Evolutionary conservation across 2,797 vertebrate genomes (phyloP).

Genomic region (Rhynchonycteris naso): DNA sequence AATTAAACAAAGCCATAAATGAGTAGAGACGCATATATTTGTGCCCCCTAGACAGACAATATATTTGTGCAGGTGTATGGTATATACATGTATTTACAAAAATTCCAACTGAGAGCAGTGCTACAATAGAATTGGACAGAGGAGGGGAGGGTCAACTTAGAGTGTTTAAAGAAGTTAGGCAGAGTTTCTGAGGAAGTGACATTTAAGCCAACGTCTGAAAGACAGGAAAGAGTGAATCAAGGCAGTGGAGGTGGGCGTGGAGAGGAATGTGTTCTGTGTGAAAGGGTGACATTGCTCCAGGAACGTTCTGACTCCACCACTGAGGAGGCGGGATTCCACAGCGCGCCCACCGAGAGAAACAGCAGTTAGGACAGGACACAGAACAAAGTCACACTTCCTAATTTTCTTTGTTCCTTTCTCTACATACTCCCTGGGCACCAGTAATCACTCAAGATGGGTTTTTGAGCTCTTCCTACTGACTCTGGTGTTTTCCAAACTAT

Average conservation of each 20-base stretch:
- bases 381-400: not conserved
- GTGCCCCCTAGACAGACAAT: not conserved
- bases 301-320: not conserved
- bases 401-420: not conserved
- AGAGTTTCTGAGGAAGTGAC: not conserved
- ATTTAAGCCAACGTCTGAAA: not conserved
- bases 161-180: not conserved
- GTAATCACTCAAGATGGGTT: not conserved
- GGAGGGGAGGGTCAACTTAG: not conserved
- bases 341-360: not conserved
- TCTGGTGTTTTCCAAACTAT: slow-evolving; percentile 13
- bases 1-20: not conserved
- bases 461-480: not conserved
- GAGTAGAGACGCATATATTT: too few relatives aligned
- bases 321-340: not conserved
- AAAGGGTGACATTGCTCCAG: not conserved
- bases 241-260: rapidly evolving
- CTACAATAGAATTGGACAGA: not conserved
- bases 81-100: not conserved
- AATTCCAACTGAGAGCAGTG: not conserved
- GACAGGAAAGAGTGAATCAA: not conserved
- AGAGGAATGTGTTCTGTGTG: not conserved
- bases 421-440: not conserved
- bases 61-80: not conserved
- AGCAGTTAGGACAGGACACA: not conserved